Conservation (phyloP, 2,797 vertebrate genomes). For the Antrozous pallidus region DNA sequence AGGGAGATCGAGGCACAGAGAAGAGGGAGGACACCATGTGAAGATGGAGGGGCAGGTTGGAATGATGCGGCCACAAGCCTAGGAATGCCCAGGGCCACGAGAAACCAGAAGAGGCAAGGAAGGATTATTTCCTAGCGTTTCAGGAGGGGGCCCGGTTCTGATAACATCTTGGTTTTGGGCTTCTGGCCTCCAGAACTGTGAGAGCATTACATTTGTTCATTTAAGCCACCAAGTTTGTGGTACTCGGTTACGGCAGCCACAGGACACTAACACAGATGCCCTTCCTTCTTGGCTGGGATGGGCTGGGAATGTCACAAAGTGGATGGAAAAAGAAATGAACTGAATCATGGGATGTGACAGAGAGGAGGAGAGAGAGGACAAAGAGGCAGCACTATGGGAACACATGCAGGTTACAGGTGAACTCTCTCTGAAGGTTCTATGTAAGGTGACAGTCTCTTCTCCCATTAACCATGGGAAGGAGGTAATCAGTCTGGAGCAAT, state of each 20-base stretch:
- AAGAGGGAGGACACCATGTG: no score
- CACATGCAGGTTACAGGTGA: no score
- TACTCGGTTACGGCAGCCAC: not conserved
- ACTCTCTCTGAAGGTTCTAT: not conserved
- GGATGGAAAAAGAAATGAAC: no score
- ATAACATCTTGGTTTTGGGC: not conserved
- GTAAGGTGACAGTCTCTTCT: not conserved
- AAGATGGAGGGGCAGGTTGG: not conserved
- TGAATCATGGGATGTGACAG: no score
- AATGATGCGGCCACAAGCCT: not conserved
- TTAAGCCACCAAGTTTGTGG: not conserved
- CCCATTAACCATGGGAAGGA: not conserved
- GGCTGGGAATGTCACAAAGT: not conserved
- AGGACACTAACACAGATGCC: not conserved
- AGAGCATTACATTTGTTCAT: not conserved
- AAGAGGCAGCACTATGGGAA: no score
- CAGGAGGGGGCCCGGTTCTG: not conserved
- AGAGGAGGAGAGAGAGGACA: no score
- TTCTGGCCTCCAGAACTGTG: not conserved
- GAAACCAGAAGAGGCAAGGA: not conserved
- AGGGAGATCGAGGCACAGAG: not conserved
- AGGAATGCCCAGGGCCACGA: not conserved
- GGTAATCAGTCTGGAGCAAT: not conserved
- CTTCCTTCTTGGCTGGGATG: not conserved
- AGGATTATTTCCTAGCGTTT: not conserved